These are phyloP conservation scores for Bungarus multicinctus DNA, from an alignment of 2,113 vertebrate species.

Conservation along the genomic window DNA sequence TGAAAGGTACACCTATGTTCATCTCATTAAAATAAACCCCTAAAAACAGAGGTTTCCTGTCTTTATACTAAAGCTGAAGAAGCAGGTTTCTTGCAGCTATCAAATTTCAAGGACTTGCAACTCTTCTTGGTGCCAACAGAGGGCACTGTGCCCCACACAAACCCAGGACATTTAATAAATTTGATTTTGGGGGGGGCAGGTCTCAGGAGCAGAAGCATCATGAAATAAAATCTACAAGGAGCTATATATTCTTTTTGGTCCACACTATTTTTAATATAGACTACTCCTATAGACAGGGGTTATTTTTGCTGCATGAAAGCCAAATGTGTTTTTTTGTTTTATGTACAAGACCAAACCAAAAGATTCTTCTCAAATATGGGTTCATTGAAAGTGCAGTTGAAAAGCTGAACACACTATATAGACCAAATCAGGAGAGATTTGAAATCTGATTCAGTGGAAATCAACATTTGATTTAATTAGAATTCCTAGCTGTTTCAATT, in stretches of 20 bases:
- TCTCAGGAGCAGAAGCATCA: neutral
- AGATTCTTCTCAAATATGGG: neutral
- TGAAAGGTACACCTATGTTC: neutral
- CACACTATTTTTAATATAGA: neutral
- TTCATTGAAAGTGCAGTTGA: neutral
- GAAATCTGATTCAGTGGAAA: neutral
- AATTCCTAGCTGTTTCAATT: neutral
- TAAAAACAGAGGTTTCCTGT: neutral
- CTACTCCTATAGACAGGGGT: neutral
- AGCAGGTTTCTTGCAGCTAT: neutral
- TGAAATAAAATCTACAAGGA: neutral
- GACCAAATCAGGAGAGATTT: neutral
- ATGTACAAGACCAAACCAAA: neutral
- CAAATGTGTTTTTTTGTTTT: neutral
- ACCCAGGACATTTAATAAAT: neutral
- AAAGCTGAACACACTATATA: neutral
- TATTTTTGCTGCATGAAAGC: neutral
- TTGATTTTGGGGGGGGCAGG: neutral
- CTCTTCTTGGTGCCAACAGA: neutral
- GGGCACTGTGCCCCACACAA: neutral
- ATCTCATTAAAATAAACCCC: neutral
- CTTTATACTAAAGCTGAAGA: too few relatives aligned
- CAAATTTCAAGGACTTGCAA: neutral
- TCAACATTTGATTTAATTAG: neutral
- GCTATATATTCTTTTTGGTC: neutral